phyloP scores from a whole-genome alignment of 2,888 invertebrate species.

The Brachyptera putata region DNA sequence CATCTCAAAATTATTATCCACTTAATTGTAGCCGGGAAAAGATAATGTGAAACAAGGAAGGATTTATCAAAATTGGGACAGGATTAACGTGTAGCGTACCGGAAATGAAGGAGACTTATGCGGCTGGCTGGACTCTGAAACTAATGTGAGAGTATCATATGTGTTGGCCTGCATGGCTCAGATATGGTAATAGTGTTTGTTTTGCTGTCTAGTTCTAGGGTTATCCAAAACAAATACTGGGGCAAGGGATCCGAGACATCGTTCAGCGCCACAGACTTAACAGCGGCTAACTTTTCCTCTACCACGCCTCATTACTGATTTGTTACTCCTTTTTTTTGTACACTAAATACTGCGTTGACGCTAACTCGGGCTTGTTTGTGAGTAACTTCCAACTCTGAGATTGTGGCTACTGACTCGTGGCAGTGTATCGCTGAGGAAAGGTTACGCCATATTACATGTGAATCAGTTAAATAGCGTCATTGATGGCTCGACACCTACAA shows the following conservation, averaged over 20 bases:
- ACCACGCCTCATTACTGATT: not conserved
- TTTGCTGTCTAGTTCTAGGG: conserved; percentile 48
- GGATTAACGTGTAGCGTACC: not conserved
- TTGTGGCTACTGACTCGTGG: no score
- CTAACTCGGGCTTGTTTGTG: no score
- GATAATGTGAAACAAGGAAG: conserved; percentile 31
- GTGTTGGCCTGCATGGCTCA: conserved; percentile 47
- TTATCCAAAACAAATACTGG: conserved; percentile 48
- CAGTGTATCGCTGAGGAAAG: conserved; percentile 32
- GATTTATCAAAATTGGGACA: conserved; percentile 16
- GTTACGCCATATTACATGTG: conserved; percentile 27
- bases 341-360: no score
- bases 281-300: conserved; percentile 33
- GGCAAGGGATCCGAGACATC: conserved; percentile 32
- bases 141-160: conserved; percentile 33
- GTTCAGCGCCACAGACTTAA: conserved; percentile 28
- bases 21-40: conserved; percentile 39
- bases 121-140: no score
- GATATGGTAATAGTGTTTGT: conserved; percentile 50
- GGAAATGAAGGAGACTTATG: not conserved
- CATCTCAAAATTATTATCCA: conserved; percentile 41
- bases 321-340: no score
- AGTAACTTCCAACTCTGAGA: no score
- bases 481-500: conserved; percentile 25
- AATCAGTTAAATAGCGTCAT: not conserved